Percentiles rank a stretch among this genome's conserved stretches.
Conservation (phyloP, 2,797 vertebrate species). For the Lutjanus argentimaculatus region DNA sequence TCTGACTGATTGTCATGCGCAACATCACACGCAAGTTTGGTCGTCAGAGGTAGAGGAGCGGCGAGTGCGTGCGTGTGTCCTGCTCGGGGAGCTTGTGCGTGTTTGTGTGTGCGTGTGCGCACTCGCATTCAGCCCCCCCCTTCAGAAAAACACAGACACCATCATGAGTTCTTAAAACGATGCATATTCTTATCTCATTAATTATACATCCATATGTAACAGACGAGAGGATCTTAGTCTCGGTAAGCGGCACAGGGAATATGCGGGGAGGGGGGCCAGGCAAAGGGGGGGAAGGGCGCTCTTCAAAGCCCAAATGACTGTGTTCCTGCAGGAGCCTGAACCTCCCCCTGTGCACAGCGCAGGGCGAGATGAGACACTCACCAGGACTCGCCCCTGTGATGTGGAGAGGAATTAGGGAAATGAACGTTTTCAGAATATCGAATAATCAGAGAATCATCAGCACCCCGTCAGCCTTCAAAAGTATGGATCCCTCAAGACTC, state of each 20-base stretch:
- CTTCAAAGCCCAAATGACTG: conserved; percentile 88
- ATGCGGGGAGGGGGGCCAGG: conserved; percentile 76
- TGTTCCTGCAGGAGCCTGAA: conserved; percentile 85
- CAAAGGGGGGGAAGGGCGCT: conserved; percentile 76
- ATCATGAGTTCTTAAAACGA: conserved; percentile 82
- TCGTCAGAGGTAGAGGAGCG: conserved; percentile 69
- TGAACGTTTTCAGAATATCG: conserved; percentile 88
- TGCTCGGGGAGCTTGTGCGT: conserved; percentile 35
- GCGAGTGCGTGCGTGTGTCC: conserved; percentile 37
- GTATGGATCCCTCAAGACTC: conserved; percentile 86
- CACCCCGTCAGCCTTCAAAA: conserved; percentile 87
- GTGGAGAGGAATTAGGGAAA: conserved; percentile 88
- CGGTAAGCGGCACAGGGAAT: conserved; percentile 84
- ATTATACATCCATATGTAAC: conserved; percentile 89
- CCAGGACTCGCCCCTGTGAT: conserved; percentile 86
- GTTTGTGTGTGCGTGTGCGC: conserved; percentile 30
- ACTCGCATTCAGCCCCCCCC: conserved; percentile 21
- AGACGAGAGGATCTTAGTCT: conserved; percentile 88
- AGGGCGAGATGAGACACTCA: conserved; percentile 86
- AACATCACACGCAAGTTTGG: conserved; percentile 80
- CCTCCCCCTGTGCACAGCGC: conserved; percentile 85
- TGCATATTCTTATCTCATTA: conserved; percentile 88
- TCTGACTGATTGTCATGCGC: conserved; percentile 76
- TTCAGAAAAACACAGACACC: conserved; percentile 78
- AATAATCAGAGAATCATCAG: conserved; percentile 89